These are phyloP conservation scores for Myopa tessellatipennis DNA, from an alignment of 2,888 invertebrate species.

Conservation along the genomic window DNA sequence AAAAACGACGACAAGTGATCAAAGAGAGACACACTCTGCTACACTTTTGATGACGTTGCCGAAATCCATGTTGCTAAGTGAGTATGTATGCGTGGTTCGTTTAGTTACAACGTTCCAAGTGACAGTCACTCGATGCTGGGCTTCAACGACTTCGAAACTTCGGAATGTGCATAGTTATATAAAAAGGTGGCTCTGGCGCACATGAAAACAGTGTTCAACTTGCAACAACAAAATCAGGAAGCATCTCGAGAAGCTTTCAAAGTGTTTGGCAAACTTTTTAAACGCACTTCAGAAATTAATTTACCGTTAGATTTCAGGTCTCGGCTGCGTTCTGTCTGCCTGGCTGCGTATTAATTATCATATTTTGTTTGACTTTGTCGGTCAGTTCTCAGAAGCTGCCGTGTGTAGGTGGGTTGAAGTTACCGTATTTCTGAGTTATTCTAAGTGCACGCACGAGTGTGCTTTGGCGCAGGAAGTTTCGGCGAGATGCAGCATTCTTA, in stretches of 20 bases:
- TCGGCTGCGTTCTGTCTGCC: background rate
- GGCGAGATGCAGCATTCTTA: conserved; percentile 16
- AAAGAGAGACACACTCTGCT: background rate
- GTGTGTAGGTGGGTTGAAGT: background rate
- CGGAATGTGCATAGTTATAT: too few relatives aligned
- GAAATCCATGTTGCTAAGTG: too few relatives aligned
- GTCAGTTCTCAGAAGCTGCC: background rate
- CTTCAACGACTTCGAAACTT: too few relatives aligned
- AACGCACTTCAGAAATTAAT: conserved; percentile 33
- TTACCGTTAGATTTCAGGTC: conserved; percentile 20
- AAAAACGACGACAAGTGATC: background rate
- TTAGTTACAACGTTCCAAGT: background rate
- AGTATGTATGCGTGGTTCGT: background rate
- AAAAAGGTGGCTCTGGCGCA: background rate
- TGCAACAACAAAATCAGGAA: background rate
- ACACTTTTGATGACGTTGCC: background rate
- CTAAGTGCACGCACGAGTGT: background rate
- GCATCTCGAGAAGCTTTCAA: conserved; percentile 12
- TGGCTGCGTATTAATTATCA: conserved; percentile 29
- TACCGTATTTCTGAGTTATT: background rate
- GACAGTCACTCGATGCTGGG: background rate
- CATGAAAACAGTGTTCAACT: conserved; percentile 26
- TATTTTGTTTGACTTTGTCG: conserved; percentile 10
- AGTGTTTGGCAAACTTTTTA: conserved; percentile 19
- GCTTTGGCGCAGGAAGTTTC: background rate